Conservation (phyloP, 2,888 invertebrate species). For the Hemistola chrysoprasaria region DNA sequence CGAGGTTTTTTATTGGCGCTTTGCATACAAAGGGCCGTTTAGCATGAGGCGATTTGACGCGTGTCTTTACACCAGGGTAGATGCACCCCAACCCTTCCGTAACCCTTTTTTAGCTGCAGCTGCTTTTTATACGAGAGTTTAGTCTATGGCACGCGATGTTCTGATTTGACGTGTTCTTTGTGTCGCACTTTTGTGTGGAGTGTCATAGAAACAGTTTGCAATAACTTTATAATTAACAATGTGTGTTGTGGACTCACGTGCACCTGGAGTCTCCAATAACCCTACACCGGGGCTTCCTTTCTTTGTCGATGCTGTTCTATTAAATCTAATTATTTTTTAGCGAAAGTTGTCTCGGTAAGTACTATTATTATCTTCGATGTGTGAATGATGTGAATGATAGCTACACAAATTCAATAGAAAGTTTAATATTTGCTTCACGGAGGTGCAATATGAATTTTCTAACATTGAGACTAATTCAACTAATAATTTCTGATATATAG, state of each 20-base stretch:
- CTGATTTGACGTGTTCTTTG: slow-evolving; percentile 28
- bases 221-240: slow-evolving; percentile 1
- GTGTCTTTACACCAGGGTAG: slow-evolving; percentile 48
- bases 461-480: no score
- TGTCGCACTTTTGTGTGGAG: slow-evolving; percentile 16
- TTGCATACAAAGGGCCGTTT: slow-evolving; percentile 60
- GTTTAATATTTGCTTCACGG: no score
- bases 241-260: slow-evolving; percentile 8
- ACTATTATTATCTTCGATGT: background rate
- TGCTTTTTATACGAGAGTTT: slow-evolving; percentile 60
- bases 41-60: slow-evolving; percentile 26
- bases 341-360: background rate
- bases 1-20: slow-evolving; percentile 73
- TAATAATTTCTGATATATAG: no score
- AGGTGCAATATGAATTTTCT: no score
- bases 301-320: background rate
- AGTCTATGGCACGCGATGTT: slow-evolving; percentile 58
- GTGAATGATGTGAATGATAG: no score
- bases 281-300: background rate
- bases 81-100: slow-evolving; percentile 59
- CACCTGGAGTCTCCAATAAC: slow-evolving; percentile 17
- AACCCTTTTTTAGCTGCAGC: slow-evolving; percentile 69
- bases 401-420: no score
- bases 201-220: slow-evolving; percentile 12
- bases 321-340: background rate